Evolutionary conservation across 2,888 invertebrate species (phyloP), one percentile per base, ranked within the genome.

Genomic region (Agrochola circellaris): DNA sequence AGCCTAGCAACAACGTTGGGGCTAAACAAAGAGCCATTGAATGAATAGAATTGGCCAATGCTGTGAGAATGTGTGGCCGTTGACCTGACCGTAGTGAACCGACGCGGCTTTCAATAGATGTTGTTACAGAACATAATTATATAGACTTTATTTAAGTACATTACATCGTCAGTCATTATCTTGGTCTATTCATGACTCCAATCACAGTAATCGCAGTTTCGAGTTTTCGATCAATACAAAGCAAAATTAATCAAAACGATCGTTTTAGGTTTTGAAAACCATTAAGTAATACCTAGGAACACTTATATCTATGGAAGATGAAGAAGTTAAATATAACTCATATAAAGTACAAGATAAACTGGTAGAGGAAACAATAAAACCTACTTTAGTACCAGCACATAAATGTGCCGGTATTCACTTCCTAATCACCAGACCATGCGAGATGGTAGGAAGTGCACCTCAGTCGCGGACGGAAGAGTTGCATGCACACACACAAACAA

Each of bases 11-110:
- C 88, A 68, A 45, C n/a, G 20, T 23, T 15, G 26, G 61, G 30
- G 48, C 75, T 68, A 77, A 77, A 87, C 87, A 87, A 87, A 83
- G 86, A 79, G 64, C 74, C 45, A 69, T 83, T 81, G 48, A 81
- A 83, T 85, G 81, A 85, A 89, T 87, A 86, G 86, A 66, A 89
- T 87, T 83, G 81, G 77, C 81, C 78, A 85, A 88, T 68, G 56
- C 70, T 85, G 86, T 81, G 87, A 86, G 87, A 87, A 74, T 68
- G 60, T 61, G 61, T 83, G 87, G 88, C 66, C 88, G 75, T 83
- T 89, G 87, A 87, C 87, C 89, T 72, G 82, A 51, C 68, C 58
- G 69, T 3, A 51, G 77, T 17, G 26, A 61, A 56, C 66, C 70
- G 56, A 62, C 76, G 23, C 68, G 69, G 84, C 84, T 73, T 86